A percentile compares a stretch with the other conserved stretches of the same genome.
phyloP scores from a whole-genome alignment of 2,888 invertebrate genomes.

The Phorcus lineatus region DNA sequence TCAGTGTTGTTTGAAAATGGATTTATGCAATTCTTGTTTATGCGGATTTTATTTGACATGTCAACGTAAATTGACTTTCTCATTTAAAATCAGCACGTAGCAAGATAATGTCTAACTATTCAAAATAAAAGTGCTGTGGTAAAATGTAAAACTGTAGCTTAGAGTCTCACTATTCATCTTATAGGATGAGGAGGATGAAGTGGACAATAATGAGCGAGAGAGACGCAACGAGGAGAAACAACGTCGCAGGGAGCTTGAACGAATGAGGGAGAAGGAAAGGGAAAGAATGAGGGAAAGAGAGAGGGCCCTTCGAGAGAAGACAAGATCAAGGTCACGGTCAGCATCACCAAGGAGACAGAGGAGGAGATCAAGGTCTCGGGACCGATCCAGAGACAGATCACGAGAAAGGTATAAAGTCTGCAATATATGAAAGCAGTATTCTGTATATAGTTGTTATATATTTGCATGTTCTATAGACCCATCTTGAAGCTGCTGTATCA shows the following conservation, averaged over 20 bases:
- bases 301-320: conserved; percentile 49
- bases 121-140: neutral
- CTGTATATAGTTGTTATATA: no score
- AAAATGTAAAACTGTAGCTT: neutral
- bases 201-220: conserved; percentile 69
- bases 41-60: no score
- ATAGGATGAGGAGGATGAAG: conserved; percentile 86
- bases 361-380: conserved; percentile 75
- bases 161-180: conserved; percentile 29
- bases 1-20: no score
- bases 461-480: no score
- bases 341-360: conserved; percentile 74
- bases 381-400: conserved; percentile 54
- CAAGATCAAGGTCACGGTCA: conserved; percentile 58
- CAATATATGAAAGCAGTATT: no score
- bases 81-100: no score
- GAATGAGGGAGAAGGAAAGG: conserved; percentile 52
- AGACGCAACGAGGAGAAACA: conserved; percentile 52
- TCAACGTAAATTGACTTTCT: no score
- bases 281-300: conserved; percentile 66
- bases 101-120: neutral
- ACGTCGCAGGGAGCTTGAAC: conserved; percentile 73
- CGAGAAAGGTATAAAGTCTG: conserved; percentile 44
- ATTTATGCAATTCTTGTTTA: no score
- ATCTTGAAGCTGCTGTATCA: no score